Conservation (phyloP, 1,140 invertebrate species). For the Nephila pilipes region DNA sequence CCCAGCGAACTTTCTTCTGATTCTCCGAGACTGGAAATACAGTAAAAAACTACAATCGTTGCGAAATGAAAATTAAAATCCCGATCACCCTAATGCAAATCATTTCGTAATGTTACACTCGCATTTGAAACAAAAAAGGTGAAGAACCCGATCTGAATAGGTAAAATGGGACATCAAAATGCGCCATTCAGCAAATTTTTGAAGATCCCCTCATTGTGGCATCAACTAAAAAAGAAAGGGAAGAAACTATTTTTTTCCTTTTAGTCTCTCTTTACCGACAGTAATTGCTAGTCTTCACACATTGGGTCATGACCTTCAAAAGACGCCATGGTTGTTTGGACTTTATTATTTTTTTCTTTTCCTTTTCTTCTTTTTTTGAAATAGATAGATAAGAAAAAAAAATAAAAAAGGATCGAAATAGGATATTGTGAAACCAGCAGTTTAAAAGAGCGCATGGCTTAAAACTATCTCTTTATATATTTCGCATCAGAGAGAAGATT, state of each 20-base stretch:
- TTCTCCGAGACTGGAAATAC: background rate
- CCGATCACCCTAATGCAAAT: constrained; percentile 35
- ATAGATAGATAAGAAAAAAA: constrained; percentile 13
- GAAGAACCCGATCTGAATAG: constrained; percentile 56
- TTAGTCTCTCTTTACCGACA: constrained; percentile 26
- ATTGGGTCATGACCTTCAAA: constrained; percentile 45
- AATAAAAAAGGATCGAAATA: constrained; percentile 30
- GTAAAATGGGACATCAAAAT: background rate
- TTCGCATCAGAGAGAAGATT: background rate
- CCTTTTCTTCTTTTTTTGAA: background rate
- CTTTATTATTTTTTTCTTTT: background rate
- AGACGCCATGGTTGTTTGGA: constrained; percentile 27
- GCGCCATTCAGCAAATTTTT: constrained; percentile 42
- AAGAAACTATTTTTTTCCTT: constrained; percentile 6
- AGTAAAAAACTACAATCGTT: background rate
- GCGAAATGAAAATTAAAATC: background rate
- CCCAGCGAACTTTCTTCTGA: background rate
- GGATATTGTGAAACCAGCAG: constrained; percentile 10
- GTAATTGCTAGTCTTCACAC: constrained; percentile 71
- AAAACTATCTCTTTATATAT: constrained; percentile 19
- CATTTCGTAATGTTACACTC: background rate
- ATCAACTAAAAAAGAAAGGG: constrained; percentile 23
- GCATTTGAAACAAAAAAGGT: constrained; percentile 50
- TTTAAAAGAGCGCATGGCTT: constrained; percentile 37
- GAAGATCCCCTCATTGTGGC: background rate